Percentiles rank a stretch among this genome's conserved stretches.
These are phyloP conservation scores for Siniperca undulata DNA, from an alignment of 2,797 vertebrate genomes.

Conservation along the genomic window DNA sequence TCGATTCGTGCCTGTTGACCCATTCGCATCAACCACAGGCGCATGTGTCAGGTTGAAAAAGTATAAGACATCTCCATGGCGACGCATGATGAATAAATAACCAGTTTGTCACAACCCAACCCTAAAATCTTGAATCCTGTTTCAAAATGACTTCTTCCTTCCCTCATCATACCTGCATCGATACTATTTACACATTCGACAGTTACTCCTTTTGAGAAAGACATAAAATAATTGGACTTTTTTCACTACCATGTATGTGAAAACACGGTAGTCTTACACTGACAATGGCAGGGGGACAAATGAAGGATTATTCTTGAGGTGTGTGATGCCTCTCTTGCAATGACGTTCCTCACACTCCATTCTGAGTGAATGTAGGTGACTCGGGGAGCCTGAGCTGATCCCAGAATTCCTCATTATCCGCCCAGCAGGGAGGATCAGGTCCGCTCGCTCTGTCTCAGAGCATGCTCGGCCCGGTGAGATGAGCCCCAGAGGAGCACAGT, in stretches of 20 bases:
- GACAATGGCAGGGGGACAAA: slow-evolving; percentile 84
- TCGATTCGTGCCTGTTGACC: slow-evolving; percentile 21
- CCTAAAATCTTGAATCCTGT: slow-evolving; percentile 39
- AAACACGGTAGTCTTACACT: slow-evolving; percentile 71
- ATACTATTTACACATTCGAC: slow-evolving; percentile 74
- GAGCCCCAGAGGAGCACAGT: slow-evolving; percentile 82
- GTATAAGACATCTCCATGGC: slow-evolving; percentile 42
- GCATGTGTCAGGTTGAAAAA: slow-evolving; percentile 26
- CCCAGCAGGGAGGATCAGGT: slow-evolving; percentile 85
- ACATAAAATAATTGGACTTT: slow-evolving; percentile 79
- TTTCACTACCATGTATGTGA: slow-evolving; percentile 69
- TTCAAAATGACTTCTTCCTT: slow-evolving; percentile 53
- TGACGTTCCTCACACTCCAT: slow-evolving; percentile 88
- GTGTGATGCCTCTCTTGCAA: slow-evolving; percentile 82
- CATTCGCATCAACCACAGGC: background rate
- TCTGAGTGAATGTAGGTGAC: slow-evolving; percentile 88
- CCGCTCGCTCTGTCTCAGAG: slow-evolving; percentile 80
- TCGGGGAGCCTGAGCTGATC: slow-evolving; percentile 88
- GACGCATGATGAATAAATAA: slow-evolving; percentile 49
- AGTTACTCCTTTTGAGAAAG: slow-evolving; percentile 63
- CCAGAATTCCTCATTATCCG: slow-evolving; percentile 90
- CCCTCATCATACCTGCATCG: slow-evolving; percentile 77
- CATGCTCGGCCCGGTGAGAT: slow-evolving; percentile 80
- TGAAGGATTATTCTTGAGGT: slow-evolving; percentile 84
- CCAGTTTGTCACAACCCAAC: slow-evolving; percentile 42